phyloP scores from a whole-genome alignment of 2,797 vertebrate species.

The Loris lydekkerianus region DNA sequence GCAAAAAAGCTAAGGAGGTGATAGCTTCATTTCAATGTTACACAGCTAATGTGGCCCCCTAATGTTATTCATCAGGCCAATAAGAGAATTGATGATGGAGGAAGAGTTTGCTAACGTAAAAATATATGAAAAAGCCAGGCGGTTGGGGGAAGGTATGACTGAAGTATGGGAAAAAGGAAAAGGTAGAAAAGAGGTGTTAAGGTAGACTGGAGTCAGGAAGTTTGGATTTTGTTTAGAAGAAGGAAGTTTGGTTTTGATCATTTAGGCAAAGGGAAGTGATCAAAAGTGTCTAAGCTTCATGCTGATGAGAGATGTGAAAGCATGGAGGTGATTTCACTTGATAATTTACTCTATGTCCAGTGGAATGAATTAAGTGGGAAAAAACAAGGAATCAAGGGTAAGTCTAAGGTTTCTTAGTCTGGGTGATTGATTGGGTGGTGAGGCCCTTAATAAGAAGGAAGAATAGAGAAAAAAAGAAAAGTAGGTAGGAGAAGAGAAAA shows the following conservation, averaged over 20 bases:
- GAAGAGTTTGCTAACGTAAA: constrained; percentile 4
- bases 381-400: constrained; percentile 40
- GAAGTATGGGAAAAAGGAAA: neutral
- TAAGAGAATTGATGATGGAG: neutral
- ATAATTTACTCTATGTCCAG: neutral
- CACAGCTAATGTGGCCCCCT: neutral
- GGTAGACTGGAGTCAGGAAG: neutral
- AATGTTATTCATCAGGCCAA: neutral
- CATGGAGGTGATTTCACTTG: neutral
- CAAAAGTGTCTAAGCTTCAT: neutral
- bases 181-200: neutral
- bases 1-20: neutral
- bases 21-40: constrained; percentile 2
- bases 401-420: constrained; percentile 22
- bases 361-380: neutral
- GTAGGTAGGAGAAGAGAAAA: neutral
- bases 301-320: neutral
- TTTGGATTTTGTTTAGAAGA: neutral
- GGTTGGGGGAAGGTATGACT: neutral
- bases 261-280: constrained; percentile 29
- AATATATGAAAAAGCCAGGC: neutral
- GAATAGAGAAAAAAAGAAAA: neutral
- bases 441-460: neutral
- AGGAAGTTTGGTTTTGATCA: neutral
- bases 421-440: neutral